Percentiles rank a stretch among this genome's conserved stretches.
These are phyloP conservation scores for Platygyra sinensis DNA, from an alignment of 64 coral and sea anemone species.

Conservation along the genomic window DNA sequence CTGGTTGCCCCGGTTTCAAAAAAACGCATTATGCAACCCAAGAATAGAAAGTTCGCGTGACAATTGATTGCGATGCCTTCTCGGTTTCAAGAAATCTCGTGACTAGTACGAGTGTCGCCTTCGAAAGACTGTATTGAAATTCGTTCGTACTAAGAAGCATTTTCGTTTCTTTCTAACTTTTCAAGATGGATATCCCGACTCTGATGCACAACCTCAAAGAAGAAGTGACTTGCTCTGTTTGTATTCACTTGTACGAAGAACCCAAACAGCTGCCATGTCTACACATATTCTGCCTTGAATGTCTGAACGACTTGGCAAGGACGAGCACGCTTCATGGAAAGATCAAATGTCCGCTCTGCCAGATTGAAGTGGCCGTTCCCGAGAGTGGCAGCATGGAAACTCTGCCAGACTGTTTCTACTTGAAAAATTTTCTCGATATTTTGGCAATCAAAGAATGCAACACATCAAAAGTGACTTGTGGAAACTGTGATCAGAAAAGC, in stretches of 20 bases:
- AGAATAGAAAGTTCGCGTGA: no score
- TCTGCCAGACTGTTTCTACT: slow-evolving; percentile 38
- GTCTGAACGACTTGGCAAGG: slow-evolving; percentile 47
- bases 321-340: neutral
- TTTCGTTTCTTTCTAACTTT: neutral
- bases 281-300: slow-evolving; percentile 75
- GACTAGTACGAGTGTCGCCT: no score
- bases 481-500: slow-evolving; percentile 50
- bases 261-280: slow-evolving; percentile 78
- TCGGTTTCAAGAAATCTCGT: no score
- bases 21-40: no score
- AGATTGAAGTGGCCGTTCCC: slow-evolving; percentile 33
- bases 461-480: slow-evolving; percentile 47
- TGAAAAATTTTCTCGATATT: slow-evolving; percentile 56
- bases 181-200: neutral
- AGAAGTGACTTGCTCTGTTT: slow-evolving; percentile 68
- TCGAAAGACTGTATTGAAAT: no score
- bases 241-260: slow-evolving; percentile 68
- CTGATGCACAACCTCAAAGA: slow-evolving; percentile 24
- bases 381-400: slow-evolving; percentile 17
- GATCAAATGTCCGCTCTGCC: slow-evolving; percentile 54
- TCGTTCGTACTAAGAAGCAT: no score
- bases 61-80: no score
- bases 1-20: no score
- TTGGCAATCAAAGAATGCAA: slow-evolving; percentile 42